These are phyloP conservation scores for Platycnemis pennipes DNA, from an alignment of 2,888 invertebrate genomes.

Conservation along the genomic window DNA sequence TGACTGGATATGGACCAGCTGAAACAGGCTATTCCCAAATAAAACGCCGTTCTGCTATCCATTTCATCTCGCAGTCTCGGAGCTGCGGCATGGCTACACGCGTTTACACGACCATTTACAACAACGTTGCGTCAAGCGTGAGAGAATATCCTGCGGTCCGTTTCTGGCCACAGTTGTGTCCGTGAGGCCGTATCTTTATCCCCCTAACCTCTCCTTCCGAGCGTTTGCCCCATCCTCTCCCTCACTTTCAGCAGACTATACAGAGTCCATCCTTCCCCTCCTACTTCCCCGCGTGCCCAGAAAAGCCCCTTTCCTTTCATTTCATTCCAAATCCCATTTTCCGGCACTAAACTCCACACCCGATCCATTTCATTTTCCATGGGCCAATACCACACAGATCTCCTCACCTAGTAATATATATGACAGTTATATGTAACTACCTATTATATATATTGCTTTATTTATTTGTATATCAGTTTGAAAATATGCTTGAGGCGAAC, in stretches of 20 bases:
- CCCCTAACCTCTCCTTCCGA: background rate
- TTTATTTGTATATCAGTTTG: too few species aligned
- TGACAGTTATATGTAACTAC: too few species aligned
- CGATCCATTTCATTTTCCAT: constrained; percentile 19
- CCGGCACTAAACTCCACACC: constrained; percentile 18
- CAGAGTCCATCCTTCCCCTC: background rate
- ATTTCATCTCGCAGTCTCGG: background rate
- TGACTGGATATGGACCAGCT: too few species aligned
- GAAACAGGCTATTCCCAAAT: too few species aligned
- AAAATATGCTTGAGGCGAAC: too few species aligned
- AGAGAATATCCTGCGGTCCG: background rate
- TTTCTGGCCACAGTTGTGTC: background rate
- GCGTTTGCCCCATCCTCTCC: background rate
- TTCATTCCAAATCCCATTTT: constrained; percentile 23
- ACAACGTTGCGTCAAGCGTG: background rate
- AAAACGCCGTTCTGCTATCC: too few species aligned
- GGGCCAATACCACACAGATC: background rate
- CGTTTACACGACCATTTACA: background rate
- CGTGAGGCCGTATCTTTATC: background rate
- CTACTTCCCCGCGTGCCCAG: background rate
- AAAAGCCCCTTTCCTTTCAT: background rate
- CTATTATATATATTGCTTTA: too few species aligned
- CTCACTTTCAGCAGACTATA: background rate
- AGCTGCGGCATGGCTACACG: background rate
- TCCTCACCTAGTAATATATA: background rate